Base-by-base conservation (phyloP, 1,140 invertebrate genomes). In the Pseudomyrmex sp. region DNA sequence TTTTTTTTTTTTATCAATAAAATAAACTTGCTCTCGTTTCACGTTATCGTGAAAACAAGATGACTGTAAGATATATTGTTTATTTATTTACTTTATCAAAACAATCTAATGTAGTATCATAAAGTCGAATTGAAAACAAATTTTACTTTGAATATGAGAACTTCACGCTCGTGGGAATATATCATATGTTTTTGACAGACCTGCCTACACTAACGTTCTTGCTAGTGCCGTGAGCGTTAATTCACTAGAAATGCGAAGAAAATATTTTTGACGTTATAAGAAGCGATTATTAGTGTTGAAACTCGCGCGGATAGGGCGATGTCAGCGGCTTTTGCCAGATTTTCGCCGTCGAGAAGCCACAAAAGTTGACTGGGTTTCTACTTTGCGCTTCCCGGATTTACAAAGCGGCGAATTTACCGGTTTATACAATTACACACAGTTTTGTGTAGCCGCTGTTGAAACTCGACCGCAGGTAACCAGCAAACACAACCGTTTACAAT, bases 371-470 rank as follows among this genome's bases (percentile, higher is more conserved):
- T 35, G 35, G 35, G 13, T 15, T 68, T 23, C 26, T n/a, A 68
- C 35, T 2, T 69, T 77, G 46, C 4, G 18, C 35, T 18, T 18
- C 5, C 44, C 23, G 4, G 35, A 80, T 50, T 72, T 72, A 61
- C 52, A 26, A 69, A 23, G 13, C 54, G 20, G 76, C 4, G 66
- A 80, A 44, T 80, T 72, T 72, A 72, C 54, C 23, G 48, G 76
- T 70, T 80, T 61, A 70, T 66, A 70, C 46, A 70, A 79, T 70
- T 70, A 58, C 18, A 70, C 44, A 58, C 7, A 59, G 66, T 80
- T 80, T 80, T 80, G 66, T 35, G 35, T 26, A 58, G 54, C 35
- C 54, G 66, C 20, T 20, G 15, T 44, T 61, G 54, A 59, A 35
- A 61, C 66, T 80, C 54, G 66, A 44, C 44, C 26, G 44, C 23